A percentile compares a stretch with the other conserved stretches of the same genome.
Evolutionary conservation across 2,797 vertebrate species (phyloP).

Genomic region (Paedocypris micromegethes): DNA sequence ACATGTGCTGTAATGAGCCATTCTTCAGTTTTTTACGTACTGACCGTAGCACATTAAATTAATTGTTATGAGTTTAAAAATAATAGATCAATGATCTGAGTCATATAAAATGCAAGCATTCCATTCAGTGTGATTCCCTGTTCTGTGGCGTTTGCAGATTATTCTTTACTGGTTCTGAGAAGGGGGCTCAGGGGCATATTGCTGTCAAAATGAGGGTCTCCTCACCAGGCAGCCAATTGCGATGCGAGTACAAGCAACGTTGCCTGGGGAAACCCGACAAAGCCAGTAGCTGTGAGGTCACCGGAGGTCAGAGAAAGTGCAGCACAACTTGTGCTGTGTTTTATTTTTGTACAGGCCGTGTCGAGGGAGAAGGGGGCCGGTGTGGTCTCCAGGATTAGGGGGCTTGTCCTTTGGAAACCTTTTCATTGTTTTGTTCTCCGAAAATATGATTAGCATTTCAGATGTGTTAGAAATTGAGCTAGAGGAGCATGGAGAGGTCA

Average conservation of each 20-base stretch:
- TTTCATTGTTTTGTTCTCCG: constrained; percentile 35
- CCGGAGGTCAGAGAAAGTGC: constrained; percentile 45
- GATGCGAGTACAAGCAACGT: constrained; percentile 49
- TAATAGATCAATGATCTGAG: no score
- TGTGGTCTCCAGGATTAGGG: constrained; percentile 46
- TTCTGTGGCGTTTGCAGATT: constrained; percentile 31
- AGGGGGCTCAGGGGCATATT: constrained; percentile 53
- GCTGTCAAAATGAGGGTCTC: constrained; percentile 49
- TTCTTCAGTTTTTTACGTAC: not conserved
- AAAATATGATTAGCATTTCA: constrained; percentile 57
- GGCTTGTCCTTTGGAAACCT: constrained; percentile 47
- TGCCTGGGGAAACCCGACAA: constrained; percentile 54
- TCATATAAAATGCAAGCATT: no score
- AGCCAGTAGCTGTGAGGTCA: constrained; percentile 56
- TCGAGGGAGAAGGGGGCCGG: constrained; percentile 15
- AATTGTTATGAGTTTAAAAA: no score
- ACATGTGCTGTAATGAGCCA: not conserved
- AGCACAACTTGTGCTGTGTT: constrained; percentile 36
- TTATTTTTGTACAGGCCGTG: constrained; percentile 41
- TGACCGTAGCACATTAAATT: no score
- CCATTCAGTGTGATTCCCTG: constrained; percentile 12
- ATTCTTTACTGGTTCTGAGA: constrained; percentile 42
- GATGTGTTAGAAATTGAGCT: constrained; percentile 41
- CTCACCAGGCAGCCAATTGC: constrained; percentile 52
- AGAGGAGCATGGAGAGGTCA: constrained; percentile 8